phyloP scores from a whole-genome alignment of 2,113 vertebrate species.

The Pseudopodoces humilis region DNA sequence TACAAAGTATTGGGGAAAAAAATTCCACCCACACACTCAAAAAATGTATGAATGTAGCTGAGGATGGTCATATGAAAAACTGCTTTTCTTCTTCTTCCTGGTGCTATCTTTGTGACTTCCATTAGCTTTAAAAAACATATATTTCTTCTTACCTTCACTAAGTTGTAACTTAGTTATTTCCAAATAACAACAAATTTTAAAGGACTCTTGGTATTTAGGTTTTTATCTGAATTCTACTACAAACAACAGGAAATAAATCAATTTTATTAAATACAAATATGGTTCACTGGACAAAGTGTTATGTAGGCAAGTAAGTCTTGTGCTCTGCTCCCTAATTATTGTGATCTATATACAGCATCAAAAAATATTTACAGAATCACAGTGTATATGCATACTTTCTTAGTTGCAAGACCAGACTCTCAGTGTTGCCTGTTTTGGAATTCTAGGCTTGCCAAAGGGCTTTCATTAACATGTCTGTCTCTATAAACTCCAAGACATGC shows the following conservation, averaged over 20 bases:
- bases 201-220: accelerated
- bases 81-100: neutral
- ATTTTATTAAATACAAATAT: neutral
- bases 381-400: neutral
- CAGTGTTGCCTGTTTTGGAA: constrained; percentile 17
- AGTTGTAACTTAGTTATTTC: neutral
- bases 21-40: neutral
- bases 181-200: neutral
- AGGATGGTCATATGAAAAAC: neutral
- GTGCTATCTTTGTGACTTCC: neutral
- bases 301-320: neutral
- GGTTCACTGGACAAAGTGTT: neutral
- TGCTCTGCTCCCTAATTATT: neutral
- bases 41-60: neutral
- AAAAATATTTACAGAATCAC: neutral
- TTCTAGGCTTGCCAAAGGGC: neutral
- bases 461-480: constrained; percentile 42
- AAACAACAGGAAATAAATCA: neutral
- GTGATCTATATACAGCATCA: neutral
- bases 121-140: neutral
- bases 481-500: constrained; percentile 34
- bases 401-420: neutral
- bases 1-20: neutral
- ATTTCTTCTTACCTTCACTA: neutral
- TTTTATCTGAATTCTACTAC: neutral